Conservation (phyloP, 2,888 invertebrate species). For the Oxytorus armatus region DNA sequence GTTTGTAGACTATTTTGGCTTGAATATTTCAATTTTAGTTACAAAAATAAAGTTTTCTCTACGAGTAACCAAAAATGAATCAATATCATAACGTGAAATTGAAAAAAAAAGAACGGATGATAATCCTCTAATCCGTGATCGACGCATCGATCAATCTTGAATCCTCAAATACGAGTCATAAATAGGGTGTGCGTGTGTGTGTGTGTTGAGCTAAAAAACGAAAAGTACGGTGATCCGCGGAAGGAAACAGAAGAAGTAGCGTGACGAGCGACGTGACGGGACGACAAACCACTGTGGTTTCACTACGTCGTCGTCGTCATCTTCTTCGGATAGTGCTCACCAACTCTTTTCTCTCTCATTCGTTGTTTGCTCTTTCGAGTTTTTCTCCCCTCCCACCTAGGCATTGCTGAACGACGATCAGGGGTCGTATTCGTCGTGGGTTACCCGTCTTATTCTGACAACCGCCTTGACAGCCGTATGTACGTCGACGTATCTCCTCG, state of each 20-base stretch:
- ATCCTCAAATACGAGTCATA: slow-evolving; percentile 29
- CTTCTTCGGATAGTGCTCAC: slow-evolving; percentile 31
- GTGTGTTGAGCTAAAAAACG: background rate
- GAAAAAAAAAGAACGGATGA: no score
- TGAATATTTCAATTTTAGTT: no score
- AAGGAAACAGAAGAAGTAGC: slow-evolving; percentile 71
- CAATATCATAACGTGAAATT: no score
- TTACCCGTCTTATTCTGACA: slow-evolving; percentile 65
- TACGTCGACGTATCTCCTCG: slow-evolving; percentile 59
- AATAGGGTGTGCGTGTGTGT: slow-evolving; percentile 15
- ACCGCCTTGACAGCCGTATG: slow-evolving; percentile 63
- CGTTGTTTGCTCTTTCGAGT: background rate
- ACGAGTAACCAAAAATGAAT: no score
- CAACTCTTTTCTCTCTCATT: slow-evolving; percentile 10
- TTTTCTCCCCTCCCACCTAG: slow-evolving; percentile 7
- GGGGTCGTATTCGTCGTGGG: slow-evolving; percentile 59
- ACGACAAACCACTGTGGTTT: slow-evolving; percentile 72
- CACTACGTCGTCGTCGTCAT: slow-evolving; percentile 56
- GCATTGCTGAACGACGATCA: slow-evolving; percentile 48
- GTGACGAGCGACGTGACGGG: slow-evolving; percentile 74
- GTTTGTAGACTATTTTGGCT: no score
- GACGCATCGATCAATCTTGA: slow-evolving; percentile 1
- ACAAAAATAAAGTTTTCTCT: no score
- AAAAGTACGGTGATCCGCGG: slow-evolving; percentile 45
- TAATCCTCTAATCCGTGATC: no score